A percentile compares a stretch with the other conserved stretches of the same genome.
Evolutionary conservation across 2,113 vertebrate species (phyloP).

Genomic region (Halcyon senegalensis): DNA sequence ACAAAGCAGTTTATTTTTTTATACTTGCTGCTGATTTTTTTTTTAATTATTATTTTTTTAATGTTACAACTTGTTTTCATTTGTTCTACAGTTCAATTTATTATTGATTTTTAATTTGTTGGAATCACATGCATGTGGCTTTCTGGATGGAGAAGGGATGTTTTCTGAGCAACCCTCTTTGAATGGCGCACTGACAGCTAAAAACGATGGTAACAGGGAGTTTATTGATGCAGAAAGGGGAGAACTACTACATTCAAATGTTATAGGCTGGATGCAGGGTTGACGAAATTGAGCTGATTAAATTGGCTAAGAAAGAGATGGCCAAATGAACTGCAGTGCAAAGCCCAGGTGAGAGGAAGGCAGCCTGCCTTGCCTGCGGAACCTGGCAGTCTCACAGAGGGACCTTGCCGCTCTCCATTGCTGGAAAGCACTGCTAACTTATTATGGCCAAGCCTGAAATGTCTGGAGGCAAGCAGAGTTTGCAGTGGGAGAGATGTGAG

Average conservation of each 20-base stretch:
- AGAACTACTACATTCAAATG: neutral
- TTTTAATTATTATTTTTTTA: neutral
- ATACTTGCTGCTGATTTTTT: neutral
- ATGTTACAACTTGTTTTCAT: neutral
- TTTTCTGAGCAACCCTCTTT: neutral
- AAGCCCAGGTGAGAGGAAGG: neutral
- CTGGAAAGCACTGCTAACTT: neutral
- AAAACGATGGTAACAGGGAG: rapidly evolving
- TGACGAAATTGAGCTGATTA: neutral
- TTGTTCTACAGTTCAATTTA: neutral
- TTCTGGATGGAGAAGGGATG: neutral
- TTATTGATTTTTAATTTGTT: neutral
- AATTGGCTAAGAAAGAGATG: neutral
- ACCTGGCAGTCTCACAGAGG: rapidly evolving
- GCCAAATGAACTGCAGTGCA: neutral
- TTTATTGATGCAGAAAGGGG: neutral
- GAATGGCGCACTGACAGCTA: neutral
- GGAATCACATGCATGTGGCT: rapidly evolving
- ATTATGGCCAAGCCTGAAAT: neutral
- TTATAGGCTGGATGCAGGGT: neutral
- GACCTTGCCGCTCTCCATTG: rapidly evolving
- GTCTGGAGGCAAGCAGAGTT: neutral
- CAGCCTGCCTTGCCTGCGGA: neutral
- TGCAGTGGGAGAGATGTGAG: neutral
- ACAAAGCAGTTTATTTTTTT: neutral